Evolutionary conservation across 1,140 invertebrate genomes (phyloP).

Genomic region (Meteorus sp.): DNA sequence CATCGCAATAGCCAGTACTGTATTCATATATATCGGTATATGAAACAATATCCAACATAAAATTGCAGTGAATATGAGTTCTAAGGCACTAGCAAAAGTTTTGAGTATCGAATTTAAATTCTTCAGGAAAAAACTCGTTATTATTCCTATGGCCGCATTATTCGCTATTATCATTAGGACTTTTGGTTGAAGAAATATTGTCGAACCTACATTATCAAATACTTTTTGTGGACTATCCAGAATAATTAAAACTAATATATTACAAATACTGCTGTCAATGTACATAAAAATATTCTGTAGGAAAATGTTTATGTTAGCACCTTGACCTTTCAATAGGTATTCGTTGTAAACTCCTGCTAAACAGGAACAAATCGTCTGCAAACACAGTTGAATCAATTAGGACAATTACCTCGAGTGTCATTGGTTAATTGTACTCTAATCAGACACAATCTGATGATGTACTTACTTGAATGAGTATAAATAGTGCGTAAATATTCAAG

Average conservation of each 20-base stretch:
- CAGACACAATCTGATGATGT: conserved; percentile 1
- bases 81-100: conserved; percentile 93
- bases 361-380: conserved; percentile 90
- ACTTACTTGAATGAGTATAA: conserved; percentile 67
- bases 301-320: conserved; percentile 83
- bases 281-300: conserved; percentile 97
- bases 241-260: conserved; percentile 69
- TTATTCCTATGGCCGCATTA: conserved; percentile 88
- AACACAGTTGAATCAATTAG: conserved; percentile 40
- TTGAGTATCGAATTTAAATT: conserved; percentile 95
- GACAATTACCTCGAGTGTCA: conserved; percentile 6
- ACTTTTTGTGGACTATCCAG: conserved; percentile 66
- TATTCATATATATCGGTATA: conserved; percentile 84
- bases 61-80: conserved; percentile 88
- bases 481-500: conserved; percentile 71
- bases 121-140: conserved; percentile 92
- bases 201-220: conserved; percentile 61
- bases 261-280: conserved; percentile 90
- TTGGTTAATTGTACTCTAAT: no score
- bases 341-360: conserved; percentile 96
- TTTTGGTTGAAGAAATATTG: conserved; percentile 51
- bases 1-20: conserved; percentile 78
- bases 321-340: conserved; percentile 86
- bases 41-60: conserved; percentile 87
- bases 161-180: conserved; percentile 86